A percentile compares a stretch with the other conserved stretches of the same genome.
These are phyloP conservation scores for Alosa sapidissima DNA, from an alignment of 2,797 vertebrate species.

Conservation along the genomic window DNA sequence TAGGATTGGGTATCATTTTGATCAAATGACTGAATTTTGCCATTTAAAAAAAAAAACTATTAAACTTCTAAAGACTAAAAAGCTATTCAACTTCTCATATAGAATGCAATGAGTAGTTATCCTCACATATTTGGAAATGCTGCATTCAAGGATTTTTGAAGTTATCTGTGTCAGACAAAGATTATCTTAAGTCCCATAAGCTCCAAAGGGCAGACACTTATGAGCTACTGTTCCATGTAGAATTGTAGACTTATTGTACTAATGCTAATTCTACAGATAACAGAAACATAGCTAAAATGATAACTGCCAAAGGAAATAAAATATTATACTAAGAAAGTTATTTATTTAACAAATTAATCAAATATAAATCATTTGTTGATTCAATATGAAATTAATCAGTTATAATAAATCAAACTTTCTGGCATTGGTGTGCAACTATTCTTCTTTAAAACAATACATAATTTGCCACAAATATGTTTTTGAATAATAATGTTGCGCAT, in stretches of 20 bases:
- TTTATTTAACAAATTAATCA: background rate
- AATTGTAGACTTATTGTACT: background rate
- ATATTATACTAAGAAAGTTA: background rate
- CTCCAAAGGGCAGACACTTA: background rate
- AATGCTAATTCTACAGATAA: background rate
- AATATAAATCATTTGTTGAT: background rate
- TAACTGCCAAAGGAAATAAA: background rate
- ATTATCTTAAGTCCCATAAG: constrained; percentile 6
- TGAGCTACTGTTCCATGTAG: background rate
- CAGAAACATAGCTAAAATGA: background rate
- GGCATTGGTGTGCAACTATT: background rate
- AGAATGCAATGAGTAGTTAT: background rate
- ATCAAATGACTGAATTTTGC: background rate
- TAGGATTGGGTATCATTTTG: background rate
- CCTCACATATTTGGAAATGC: background rate
- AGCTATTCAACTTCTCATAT: background rate
- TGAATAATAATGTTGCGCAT: too few relatives aligned
- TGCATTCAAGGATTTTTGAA: background rate
- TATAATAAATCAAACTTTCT: background rate
- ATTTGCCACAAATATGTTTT: background rate
- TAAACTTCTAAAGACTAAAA: background rate
- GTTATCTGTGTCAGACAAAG: background rate
- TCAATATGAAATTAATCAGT: background rate
- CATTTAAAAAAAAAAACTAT: background rate
- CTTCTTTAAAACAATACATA: background rate